These are phyloP conservation scores for Chitala chitala DNA, from an alignment of 2,113 vertebrate genomes.

Conservation along the genomic window DNA sequence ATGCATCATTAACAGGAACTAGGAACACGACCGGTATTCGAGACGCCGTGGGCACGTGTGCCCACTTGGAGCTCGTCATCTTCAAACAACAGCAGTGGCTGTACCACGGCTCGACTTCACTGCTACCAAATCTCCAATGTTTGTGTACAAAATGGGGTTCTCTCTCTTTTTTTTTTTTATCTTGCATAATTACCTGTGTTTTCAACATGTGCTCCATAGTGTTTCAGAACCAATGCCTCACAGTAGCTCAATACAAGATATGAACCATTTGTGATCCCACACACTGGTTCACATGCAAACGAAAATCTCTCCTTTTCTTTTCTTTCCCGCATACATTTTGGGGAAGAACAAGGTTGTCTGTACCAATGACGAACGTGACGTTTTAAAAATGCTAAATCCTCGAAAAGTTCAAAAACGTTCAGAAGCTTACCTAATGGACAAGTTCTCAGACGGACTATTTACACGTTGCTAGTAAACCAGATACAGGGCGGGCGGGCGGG, in stretches of 20 bases:
- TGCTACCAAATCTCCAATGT: conserved; percentile 33
- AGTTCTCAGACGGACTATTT: conserved; percentile 13
- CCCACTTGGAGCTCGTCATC: no score
- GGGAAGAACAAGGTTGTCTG: conserved; percentile 40
- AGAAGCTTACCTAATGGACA: conserved; percentile 20
- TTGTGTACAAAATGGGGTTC: conserved; percentile 13
- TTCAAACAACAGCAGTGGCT: no score
- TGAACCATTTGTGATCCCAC: conserved; percentile 40
- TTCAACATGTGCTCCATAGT: conserved; percentile 23
- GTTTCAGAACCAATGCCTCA: conserved; percentile 39
- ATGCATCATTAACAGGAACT: no score
- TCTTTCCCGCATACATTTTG: conserved; percentile 30
- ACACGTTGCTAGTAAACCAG: conserved; percentile 40
- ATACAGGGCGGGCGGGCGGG: conserved; percentile 34
- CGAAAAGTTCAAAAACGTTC: conserved; percentile 13
- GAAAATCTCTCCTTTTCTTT: conserved; percentile 32
- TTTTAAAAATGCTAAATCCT: neutral
- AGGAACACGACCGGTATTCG: conserved; percentile 7
- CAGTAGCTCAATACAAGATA: conserved; percentile 35
- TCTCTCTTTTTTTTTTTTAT: no score
- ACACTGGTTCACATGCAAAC: conserved; percentile 56
- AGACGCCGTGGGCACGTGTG: neutral
- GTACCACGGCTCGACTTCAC: conserved; percentile 44
- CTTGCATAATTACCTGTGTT: conserved; percentile 31
- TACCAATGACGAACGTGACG: conserved; percentile 30